Evolutionary conservation across 1,140 invertebrate species (phyloP).

Genomic region (Dermatophagoides farinae): DNA sequence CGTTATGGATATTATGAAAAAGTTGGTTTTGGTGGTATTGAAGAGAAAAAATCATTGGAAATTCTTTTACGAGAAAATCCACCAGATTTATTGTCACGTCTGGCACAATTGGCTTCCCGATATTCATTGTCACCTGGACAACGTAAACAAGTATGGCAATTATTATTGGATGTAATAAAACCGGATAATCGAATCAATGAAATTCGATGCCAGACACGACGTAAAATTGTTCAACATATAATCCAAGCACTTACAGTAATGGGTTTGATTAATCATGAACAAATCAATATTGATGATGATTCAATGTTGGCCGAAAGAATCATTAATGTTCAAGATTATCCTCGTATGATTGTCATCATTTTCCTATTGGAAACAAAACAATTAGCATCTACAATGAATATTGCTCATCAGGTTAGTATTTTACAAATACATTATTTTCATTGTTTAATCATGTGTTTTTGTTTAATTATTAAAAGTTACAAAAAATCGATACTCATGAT

Average conservation of each 20-base stretch:
- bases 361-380: slow-evolving; percentile 8
- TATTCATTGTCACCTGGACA: slow-evolving; percentile 61
- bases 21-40: slow-evolving; percentile 66
- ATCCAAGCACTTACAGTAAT: slow-evolving; percentile 6
- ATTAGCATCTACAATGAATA: neutral
- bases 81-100: slow-evolving; percentile 48
- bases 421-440: too few species aligned
- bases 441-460: neutral
- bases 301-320: neutral
- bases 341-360: slow-evolving; percentile 13
- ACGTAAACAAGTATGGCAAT: slow-evolving; percentile 60
- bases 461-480: neutral
- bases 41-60: slow-evolving; percentile 79
- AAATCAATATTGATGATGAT: too few species aligned
- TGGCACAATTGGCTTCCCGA: slow-evolving; percentile 59
- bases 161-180: slow-evolving; percentile 41
- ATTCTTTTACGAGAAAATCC: slow-evolving; percentile 67
- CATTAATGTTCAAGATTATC: slow-evolving; percentile 3
- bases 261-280: neutral
- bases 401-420: neutral
- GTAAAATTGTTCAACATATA: neutral
- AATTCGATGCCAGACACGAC: slow-evolving; percentile 11
- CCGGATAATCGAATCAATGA: slow-evolving; percentile 10
- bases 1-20: slow-evolving; percentile 72
- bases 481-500: neutral